phyloP scores from a whole-genome alignment of 2,888 invertebrate species.

The Epirrhoe tristata region DNA sequence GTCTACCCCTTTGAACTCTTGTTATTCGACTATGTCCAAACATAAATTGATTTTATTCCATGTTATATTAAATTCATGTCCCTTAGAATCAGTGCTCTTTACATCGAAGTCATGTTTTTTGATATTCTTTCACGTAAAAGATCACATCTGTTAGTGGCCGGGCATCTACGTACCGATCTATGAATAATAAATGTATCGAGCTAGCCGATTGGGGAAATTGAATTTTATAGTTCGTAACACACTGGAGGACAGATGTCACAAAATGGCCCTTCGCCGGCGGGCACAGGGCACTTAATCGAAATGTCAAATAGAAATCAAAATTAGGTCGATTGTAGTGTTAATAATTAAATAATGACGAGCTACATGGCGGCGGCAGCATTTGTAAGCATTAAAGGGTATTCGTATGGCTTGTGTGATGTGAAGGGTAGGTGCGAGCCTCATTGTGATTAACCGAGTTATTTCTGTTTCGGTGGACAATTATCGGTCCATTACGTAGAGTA shows the following conservation, averaged over 20 bases:
- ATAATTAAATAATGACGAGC: slow-evolving; percentile 82
- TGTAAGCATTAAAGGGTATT: slow-evolving; percentile 61
- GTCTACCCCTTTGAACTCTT: slow-evolving; percentile 52
- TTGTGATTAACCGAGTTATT: slow-evolving; percentile 83
- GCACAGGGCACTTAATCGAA: slow-evolving; percentile 77
- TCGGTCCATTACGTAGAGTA: slow-evolving; percentile 80
- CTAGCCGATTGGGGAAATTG: slow-evolving; percentile 85
- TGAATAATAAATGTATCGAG: slow-evolving; percentile 85
- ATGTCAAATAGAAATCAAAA: slow-evolving; percentile 85
- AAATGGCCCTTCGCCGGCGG: slow-evolving; percentile 78
- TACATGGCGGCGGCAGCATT: slow-evolving; percentile 61
- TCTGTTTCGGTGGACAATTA: slow-evolving; percentile 83
- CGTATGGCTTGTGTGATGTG: slow-evolving; percentile 48
- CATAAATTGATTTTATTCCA: slow-evolving; percentile 65
- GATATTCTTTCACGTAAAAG: slow-evolving; percentile 84
- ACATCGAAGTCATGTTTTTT: slow-evolving; percentile 73
- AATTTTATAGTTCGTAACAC: slow-evolving; percentile 85
- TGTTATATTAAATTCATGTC: slow-evolving; percentile 74
- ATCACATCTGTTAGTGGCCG: slow-evolving; percentile 84
- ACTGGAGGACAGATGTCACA: slow-evolving; percentile 84
- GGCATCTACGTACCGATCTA: slow-evolving; percentile 79
- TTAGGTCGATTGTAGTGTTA: slow-evolving; percentile 85
- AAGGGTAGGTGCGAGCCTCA: slow-evolving; percentile 74
- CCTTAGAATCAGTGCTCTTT: slow-evolving; percentile 69
- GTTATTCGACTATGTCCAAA: slow-evolving; percentile 50